Percentiles rank a stretch among this genome's conserved stretches.
Conservation (phyloP, 2,888 invertebrate genomes). For the Andrena camellia region DNA sequence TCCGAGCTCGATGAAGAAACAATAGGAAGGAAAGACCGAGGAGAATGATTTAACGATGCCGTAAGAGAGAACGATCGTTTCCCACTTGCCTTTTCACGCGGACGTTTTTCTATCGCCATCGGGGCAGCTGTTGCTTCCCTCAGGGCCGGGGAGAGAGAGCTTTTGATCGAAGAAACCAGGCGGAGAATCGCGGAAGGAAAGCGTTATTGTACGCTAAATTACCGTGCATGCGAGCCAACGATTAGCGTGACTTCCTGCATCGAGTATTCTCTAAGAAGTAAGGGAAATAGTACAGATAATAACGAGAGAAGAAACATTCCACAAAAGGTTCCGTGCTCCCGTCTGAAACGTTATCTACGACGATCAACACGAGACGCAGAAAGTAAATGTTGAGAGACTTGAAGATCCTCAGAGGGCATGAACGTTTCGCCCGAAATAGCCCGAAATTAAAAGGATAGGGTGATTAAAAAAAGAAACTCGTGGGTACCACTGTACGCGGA, state of each 20-base stretch:
- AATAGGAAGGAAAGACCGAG: constrained; percentile 16
- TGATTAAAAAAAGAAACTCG: not conserved
- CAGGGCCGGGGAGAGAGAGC: constrained; percentile 30
- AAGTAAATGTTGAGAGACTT: not conserved
- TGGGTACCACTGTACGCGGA: not conserved
- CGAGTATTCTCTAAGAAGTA: constrained; percentile 49
- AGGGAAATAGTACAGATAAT: constrained; percentile 38
- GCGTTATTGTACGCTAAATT: constrained; percentile 57
- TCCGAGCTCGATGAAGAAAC: constrained; percentile 28
- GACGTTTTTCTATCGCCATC: constrained; percentile 50
- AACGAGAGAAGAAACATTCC: constrained; percentile 16
- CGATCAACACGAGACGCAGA: constrained; percentile 18
- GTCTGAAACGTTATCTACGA: constrained; percentile 10
- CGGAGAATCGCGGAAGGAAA: constrained; percentile 34
- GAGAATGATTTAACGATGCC: constrained; percentile 45
- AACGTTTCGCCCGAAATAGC: not conserved
- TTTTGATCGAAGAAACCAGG: constrained; percentile 31
- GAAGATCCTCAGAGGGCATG: not conserved
- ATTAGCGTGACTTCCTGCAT: constrained; percentile 63
- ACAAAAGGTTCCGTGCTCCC: constrained; percentile 18
- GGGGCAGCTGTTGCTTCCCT: constrained; percentile 53
- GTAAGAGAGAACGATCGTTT: constrained; percentile 39
- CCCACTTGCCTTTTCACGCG: constrained; percentile 39
- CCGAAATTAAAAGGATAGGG: not conserved
- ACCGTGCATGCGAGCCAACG: constrained; percentile 70